These are phyloP conservation scores for Bombylius discolor DNA, from an alignment of 2,888 invertebrate species.

Conservation along the genomic window DNA sequence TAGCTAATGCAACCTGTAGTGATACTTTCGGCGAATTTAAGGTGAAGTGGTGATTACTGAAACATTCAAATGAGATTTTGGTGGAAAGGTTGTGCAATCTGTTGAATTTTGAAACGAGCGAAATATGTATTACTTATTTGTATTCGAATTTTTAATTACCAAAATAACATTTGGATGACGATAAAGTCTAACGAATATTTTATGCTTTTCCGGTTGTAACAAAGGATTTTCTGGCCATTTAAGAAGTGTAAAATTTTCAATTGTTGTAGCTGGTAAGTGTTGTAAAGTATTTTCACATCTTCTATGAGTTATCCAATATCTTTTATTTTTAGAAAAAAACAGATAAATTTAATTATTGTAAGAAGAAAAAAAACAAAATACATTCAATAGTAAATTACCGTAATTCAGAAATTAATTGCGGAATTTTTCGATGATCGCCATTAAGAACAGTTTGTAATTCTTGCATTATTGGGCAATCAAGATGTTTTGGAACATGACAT, in stretches of 20 bases:
- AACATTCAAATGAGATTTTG: neutral
- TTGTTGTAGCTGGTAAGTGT: constrained; percentile 79
- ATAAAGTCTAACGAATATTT: constrained; percentile 71
- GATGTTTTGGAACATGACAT: constrained; percentile 85
- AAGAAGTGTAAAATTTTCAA: constrained; percentile 71
- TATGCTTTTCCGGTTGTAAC: constrained; percentile 59
- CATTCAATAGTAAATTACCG: constrained; percentile 16
- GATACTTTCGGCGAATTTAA: too few species aligned
- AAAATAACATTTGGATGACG: constrained; percentile 76
- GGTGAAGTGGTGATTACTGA: too few species aligned
- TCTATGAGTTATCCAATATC: constrained; percentile 82
- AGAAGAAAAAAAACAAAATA: neutral
- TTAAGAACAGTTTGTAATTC: constrained; percentile 74
- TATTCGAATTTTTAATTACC: constrained; percentile 38
- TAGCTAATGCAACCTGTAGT: too few species aligned
- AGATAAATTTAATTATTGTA: neutral
- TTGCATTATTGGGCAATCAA: constrained; percentile 58
- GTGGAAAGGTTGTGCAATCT: neutral
- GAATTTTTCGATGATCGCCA: constrained; percentile 53
- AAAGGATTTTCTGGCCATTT: constrained; percentile 68
- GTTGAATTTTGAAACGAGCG: too few species aligned
- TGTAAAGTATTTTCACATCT: constrained; percentile 91
- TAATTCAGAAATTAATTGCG: constrained; percentile 54
- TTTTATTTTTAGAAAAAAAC: constrained; percentile 22
- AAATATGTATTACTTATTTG: neutral